A percentile compares a stretch with the other conserved stretches of the same genome.
phyloP scores from a whole-genome alignment of 2,113 vertebrate species.

The Galbula dea region DNA sequence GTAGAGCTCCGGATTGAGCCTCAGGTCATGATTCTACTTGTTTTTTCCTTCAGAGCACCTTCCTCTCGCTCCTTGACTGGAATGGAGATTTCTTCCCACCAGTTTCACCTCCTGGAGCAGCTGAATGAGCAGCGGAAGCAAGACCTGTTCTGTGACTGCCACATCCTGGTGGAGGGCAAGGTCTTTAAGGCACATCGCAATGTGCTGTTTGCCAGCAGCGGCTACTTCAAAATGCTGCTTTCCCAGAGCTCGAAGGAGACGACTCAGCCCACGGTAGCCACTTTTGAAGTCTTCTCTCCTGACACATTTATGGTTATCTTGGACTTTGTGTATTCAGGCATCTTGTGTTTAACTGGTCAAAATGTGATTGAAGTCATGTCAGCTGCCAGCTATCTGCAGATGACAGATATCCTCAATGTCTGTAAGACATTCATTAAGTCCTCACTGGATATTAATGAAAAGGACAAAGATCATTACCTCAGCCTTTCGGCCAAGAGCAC shows the following conservation, averaged over 20 bases:
- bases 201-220: conserved; percentile 88
- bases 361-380: conserved; percentile 99
- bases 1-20: background rate
- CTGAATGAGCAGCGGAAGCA: conserved; percentile 88
- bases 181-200: conserved; percentile 92
- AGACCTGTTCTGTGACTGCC: conserved; percentile 92
- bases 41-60: background rate
- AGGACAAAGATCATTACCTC: conserved; percentile 84
- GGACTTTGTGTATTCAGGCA: conserved; percentile 94
- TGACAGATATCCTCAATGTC: conserved; percentile 94
- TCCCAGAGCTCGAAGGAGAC: conserved; percentile 81
- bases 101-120: conserved; percentile 87
- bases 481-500: conserved; percentile 81
- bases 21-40: accelerated
- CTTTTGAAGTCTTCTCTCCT: conserved; percentile 92
- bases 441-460: conserved; percentile 87
- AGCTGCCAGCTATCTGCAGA: conserved; percentile 95
- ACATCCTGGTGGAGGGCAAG: conserved; percentile 86
- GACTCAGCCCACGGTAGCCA: conserved; percentile 79
- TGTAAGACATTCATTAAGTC: conserved; percentile 97
- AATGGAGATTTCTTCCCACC: conserved; percentile 91
- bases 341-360: conserved; percentile 85
- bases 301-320: conserved; percentile 93
- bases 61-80: conserved; percentile 9
- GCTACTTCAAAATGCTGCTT: conserved; percentile 92